Evolutionary conservation across 2,888 invertebrate species (phyloP), one percentile per base, ranked within the genome.

Genomic region (Ophioninae sp.): DNA sequence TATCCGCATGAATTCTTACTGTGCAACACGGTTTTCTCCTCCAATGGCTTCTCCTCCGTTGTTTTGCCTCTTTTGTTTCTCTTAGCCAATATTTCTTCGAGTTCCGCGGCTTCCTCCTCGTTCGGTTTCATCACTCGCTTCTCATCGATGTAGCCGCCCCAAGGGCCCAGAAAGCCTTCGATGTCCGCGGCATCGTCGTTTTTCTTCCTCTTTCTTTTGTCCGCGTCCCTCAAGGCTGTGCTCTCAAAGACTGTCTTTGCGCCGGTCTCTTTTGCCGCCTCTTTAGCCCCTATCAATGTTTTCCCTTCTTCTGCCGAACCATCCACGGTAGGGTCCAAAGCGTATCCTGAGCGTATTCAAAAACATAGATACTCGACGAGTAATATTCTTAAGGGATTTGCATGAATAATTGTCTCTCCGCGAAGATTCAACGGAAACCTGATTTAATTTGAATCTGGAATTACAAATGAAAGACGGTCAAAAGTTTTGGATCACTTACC

Each of bases 61-160:
- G 95, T 95, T 91, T 96, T 97, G 85, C 97, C 97, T 85, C 96
- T 95, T 93, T 98, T 98, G 90, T 97, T 97, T 90, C 97, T 94
- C 93, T 99, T 98, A 0, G 98, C 97, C 75, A 98, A 93, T 90
- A 99, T 96, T 93, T 99, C 99, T 93, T 99, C 99, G 74, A 99
- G 93, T 90, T 98, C 98, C 21, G 97, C 98, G 62, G 98, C 97
- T 90, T 99, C 98, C 89, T 99, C 98, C 80, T 98, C 98, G 80
- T 96, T 96, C 0, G 99, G 99, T 92, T 97, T 97, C 90, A 98
- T 96, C 0, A 98, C 94, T 78, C 97, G 96, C 89, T 96, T 95
- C 93, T 99, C 99, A 90, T 98, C 98, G 8, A 96, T 95, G 93
- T 95, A 99, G 76, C 97, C 97, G 79, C 98, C 99, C 99, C 99